Percentiles rank a stretch among this genome's conserved stretches.
Evolutionary conservation across 2,113 vertebrate genomes (phyloP).

Genomic region (Butorides virescens): DNA sequence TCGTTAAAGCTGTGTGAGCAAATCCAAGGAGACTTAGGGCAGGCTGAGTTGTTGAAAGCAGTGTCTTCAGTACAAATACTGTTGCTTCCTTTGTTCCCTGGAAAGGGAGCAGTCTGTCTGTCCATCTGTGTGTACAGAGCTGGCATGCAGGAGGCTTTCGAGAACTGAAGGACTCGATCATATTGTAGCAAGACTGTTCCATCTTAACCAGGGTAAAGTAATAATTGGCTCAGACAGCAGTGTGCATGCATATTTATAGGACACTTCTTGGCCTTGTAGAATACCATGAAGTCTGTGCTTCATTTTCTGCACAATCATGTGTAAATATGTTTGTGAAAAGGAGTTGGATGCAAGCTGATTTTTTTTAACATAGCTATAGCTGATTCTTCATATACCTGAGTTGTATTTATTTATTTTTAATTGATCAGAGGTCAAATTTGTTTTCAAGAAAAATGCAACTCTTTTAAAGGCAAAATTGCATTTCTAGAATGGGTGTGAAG

Average conservation of each 20-base stretch:
- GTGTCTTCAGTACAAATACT: neutral
- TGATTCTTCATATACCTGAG: neutral
- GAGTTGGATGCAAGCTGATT: neutral
- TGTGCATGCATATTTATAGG: neutral
- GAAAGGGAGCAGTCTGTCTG: neutral
- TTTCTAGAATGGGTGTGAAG: neutral
- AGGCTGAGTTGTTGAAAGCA: neutral
- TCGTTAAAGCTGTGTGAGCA: neutral
- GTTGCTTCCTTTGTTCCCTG: neutral
- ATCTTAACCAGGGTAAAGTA: neutral
- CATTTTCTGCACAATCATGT: neutral
- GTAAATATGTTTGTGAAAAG: neutral
- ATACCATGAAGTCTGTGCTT: neutral
- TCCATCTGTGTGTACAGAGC: neutral
- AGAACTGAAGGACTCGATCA: neutral
- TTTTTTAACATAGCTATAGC: neutral
- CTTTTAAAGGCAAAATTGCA: neutral
- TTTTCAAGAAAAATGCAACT: neutral
- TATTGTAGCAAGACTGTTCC: neutral
- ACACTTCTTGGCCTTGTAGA: neutral
- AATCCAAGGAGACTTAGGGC: neutral
- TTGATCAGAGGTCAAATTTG: neutral
- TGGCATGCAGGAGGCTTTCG: neutral
- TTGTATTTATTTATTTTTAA: neutral
- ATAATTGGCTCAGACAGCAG: neutral